These are phyloP conservation scores for Catajapyx aquilonaris DNA, from an alignment of 1,140 invertebrate genomes.

Conservation along the genomic window DNA sequence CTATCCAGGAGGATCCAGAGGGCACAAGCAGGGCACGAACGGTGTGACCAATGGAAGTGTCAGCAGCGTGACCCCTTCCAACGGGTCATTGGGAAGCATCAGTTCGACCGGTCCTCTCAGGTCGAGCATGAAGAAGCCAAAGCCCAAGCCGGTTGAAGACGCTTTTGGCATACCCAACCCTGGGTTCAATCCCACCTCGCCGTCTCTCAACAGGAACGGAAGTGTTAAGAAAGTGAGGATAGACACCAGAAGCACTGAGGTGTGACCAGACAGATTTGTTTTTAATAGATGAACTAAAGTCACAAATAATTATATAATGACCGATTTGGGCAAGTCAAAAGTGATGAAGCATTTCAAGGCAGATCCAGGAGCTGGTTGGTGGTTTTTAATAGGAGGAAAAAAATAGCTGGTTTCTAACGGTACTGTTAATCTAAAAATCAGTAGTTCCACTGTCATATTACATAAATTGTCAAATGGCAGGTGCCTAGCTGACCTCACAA, in stretches of 20 bases:
- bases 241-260: slow-evolving; percentile 68
- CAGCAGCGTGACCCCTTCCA: slow-evolving; percentile 43
- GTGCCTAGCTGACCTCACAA: too few relatives aligned
- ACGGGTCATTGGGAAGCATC: slow-evolving; percentile 19
- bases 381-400: too few relatives aligned
- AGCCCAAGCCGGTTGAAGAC: slow-evolving; percentile 23
- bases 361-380: too few relatives aligned
- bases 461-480: too few relatives aligned
- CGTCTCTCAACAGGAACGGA: slow-evolving; percentile 52
- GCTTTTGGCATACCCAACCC: slow-evolving; percentile 66
- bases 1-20: slow-evolving; percentile 15
- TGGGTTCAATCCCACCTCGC: slow-evolving; percentile 55
- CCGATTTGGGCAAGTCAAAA: too few relatives aligned
- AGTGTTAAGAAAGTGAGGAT: slow-evolving; percentile 68
- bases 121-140: slow-evolving; percentile 60
- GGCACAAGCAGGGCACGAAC: neutral
- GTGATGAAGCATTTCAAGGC: too few relatives aligned
- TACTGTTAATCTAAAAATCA: too few relatives aligned
- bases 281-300: too few relatives aligned
- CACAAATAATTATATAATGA: too few relatives aligned
- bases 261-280: slow-evolving; percentile 22
- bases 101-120: slow-evolving; percentile 36
- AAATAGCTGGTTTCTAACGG: too few relatives aligned
- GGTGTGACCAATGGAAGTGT: slow-evolving; percentile 50
- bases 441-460: too few relatives aligned